Base-by-base conservation (phyloP, 2,888 invertebrate genomes). In the Ornithoptera priamus region DNA sequence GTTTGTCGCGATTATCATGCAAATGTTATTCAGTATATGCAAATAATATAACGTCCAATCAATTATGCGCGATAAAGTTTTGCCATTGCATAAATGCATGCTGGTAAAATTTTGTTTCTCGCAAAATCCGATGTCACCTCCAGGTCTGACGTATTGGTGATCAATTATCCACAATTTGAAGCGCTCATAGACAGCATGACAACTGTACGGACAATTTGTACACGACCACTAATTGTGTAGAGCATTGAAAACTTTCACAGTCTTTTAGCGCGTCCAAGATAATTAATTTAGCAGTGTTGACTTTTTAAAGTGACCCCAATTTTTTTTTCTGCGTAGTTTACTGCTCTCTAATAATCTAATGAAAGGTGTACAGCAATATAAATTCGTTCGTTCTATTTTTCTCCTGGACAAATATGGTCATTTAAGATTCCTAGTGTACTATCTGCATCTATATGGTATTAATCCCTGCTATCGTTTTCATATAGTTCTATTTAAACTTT, bases 121-220 rank as follows among this genome's bases (percentile, higher is more conserved):
- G 79, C 81, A 80, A 84, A 79, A 81, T 71, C 67, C 30, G 64
- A 57, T 10, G 64, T 39, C 46, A 56, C 60, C 61, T 65, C 12
- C 65, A 65, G 81, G 83, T 82, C 84, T 82, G 81, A 82, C 78
- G 75, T 76, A 87, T 88, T 86, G 85, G 79, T 78, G 85, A 90
- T 86, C 89, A 90, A 90, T 90, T 90, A 90, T 85, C 83, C 78
- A 79, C 85, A 87, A 90, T 90, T 90, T 84, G 85, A 87, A 81
- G 79, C 88, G 89, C 86, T 88, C 85, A 85, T 80, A 78, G 77
- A 83, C 80, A 78, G 77, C 79, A 85, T 87, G 86, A 85, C 84
- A 81, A 80, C 78, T 76, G 78, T 73, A 78, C 78, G 72, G 73
- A 80, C 84, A 85, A 85, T 86, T 87, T 83, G 84, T 84, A 83